These are phyloP conservation scores for Nycteola revayana DNA, from an alignment of 2,888 invertebrate genomes.

Conservation along the genomic window DNA sequence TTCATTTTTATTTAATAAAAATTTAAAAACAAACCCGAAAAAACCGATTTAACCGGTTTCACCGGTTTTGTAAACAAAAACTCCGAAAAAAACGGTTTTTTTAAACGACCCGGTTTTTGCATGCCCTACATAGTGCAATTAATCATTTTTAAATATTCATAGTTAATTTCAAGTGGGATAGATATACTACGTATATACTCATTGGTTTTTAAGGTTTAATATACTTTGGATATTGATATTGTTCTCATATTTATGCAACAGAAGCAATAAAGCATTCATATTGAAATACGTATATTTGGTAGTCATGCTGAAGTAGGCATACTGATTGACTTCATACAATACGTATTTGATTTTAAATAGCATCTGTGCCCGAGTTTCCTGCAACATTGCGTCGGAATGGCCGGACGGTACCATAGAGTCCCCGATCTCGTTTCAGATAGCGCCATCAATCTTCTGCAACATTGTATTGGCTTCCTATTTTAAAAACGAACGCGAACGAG, in stretches of 20 bases:
- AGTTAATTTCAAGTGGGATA: conserved; percentile 11
- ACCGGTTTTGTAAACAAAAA: too few species aligned
- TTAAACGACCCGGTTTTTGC: too few species aligned
- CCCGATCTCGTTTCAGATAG: conserved; percentile 72
- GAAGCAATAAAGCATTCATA: too few species aligned
- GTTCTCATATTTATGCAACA: too few species aligned
- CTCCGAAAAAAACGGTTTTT: too few species aligned
- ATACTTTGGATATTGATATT: too few species aligned
- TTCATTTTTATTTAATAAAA: too few species aligned
- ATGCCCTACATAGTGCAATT: conserved; percentile 4
- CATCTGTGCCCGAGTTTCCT: conserved; percentile 41
- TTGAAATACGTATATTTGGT: background rate
- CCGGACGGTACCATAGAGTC: conserved; percentile 44
- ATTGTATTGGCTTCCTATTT: conserved; percentile 60
- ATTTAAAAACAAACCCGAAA: too few species aligned
- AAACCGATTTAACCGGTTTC: too few species aligned
- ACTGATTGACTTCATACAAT: conserved; percentile 20
- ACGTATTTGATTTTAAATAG: conserved; percentile 53
- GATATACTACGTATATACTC: too few species aligned
- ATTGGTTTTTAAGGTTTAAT: too few species aligned
- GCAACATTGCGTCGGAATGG: conserved; percentile 44
- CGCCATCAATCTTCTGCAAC: conserved; percentile 72
- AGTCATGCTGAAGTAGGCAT: too few species aligned
- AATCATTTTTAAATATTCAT: conserved; percentile 23
- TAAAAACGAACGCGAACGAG: conserved; percentile 43